Base-by-base conservation (phyloP, 2,888 invertebrate species). In the Folsomia manolachei region DNA sequence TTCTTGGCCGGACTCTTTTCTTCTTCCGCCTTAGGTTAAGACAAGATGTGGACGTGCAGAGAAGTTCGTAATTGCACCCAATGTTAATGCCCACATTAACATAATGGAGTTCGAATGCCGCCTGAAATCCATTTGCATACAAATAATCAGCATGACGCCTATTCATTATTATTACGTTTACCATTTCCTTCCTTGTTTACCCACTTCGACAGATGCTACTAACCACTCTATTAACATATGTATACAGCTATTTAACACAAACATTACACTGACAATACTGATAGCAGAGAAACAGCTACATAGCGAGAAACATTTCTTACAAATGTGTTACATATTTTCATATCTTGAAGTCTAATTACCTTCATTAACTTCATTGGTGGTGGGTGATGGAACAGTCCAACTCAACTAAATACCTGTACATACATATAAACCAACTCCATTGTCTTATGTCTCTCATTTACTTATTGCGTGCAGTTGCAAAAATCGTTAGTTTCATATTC, bases 81-180 rank as follows among this genome's bases (percentile, higher is more conserved):
- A 76, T 75, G 78, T 79, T 79, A 78, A 74, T 78, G 74, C 75
- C 73, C 76, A 76, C 76, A 79, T 79, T 79, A 78, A 74, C 79
- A 79, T 79, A 78, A 79, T 79, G 78, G 77, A 76, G 66, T 74
- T 75, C 74, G 77, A 78, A 79, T 77, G 77, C 79, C 76, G 78
- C 78, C 78, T n/a, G 78, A 78, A 74, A 77, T 75, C 76, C 79
- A 80, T 80, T 80, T 80, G 78, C 79, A 80, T 80, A 78, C 77
- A 78, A 80, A 79, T 77, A 80, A 80, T 78, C 79, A 78, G 79
- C 78, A 80, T 78, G 79, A 80, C 78, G 79, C 79, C 78, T 77
- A 76, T 77, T 78, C 76, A 79, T 79, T 79, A 78, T 78, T 78
- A 76, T 77, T 78, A 76, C 75, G 69, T 77, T 74, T 73, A 71